A percentile compares a stretch with the other conserved stretches of the same genome.
phyloP scores from a whole-genome alignment of 2,888 invertebrate species.

The Rhingia campestris region DNA sequence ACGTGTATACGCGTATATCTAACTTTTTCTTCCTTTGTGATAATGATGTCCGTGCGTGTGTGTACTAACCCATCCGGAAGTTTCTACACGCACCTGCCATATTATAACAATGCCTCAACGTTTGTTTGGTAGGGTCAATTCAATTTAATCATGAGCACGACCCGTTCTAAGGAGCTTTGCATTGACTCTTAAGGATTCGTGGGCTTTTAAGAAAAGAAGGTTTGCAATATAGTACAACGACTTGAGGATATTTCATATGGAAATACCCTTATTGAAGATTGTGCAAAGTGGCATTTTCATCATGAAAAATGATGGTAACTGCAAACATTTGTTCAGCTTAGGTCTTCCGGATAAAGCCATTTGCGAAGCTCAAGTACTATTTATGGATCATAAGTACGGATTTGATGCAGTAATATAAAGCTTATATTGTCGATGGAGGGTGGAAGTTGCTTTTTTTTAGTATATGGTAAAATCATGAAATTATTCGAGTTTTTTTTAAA shows the following conservation, averaged over 20 bases:
- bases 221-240: neutral
- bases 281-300: slow-evolving; percentile 3
- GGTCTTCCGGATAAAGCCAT: slow-evolving; percentile 1
- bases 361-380: slow-evolving; percentile 7
- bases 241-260: neutral
- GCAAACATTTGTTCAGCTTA: slow-evolving; percentile 29
- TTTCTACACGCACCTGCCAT: slow-evolving; percentile 37
- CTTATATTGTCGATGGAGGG: too few relatives aligned
- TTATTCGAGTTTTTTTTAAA: too few relatives aligned
- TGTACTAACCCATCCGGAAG: neutral
- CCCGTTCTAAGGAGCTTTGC: slow-evolving; percentile 26
- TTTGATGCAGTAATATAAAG: too few relatives aligned
- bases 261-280: neutral
- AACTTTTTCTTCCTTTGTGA: neutral
- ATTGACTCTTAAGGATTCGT: slow-evolving; percentile 17
- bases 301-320: slow-evolving; percentile 5
- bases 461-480: too few relatives aligned
- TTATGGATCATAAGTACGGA: slow-evolving; percentile 14
- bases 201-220: neutral
- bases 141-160: slow-evolving; percentile 43
- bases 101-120: neutral
- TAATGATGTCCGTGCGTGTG: neutral
- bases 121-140: neutral
- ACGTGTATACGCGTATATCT: neutral
- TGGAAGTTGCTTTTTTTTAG: too few relatives aligned